phyloP scores from a whole-genome alignment of 2,113 vertebrate species.

The Zeus faber region DNA sequence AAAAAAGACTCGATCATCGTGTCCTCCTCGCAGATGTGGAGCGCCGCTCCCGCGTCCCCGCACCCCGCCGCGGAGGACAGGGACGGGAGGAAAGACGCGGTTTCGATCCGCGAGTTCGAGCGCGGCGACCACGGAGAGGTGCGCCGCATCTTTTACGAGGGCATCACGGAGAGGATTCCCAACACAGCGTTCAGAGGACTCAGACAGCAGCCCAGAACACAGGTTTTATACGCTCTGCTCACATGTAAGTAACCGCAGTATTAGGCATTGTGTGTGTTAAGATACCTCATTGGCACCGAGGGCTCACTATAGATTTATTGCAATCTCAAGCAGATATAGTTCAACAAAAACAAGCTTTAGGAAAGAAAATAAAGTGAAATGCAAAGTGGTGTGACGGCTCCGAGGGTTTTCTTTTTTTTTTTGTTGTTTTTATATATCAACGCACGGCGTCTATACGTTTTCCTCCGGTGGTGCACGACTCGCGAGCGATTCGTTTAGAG shows the following conservation, averaged over 20 bases:
- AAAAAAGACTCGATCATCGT: constrained; percentile 85
- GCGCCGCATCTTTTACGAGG: constrained; percentile 92
- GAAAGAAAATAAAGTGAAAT: no score
- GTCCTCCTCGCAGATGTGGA: constrained; percentile 83
- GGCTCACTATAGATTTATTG: no score
- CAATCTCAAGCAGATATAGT: no score
- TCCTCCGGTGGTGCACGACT: no score
- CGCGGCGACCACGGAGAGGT: constrained; percentile 83
- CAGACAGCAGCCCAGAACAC: constrained; percentile 83
- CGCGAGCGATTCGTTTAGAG: no score
- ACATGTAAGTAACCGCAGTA: constrained; percentile 86
- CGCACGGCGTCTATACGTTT: no score
- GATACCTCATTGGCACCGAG: no score
- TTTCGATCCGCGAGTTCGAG: constrained; percentile 90
- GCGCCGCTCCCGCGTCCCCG: constrained; percentile 70
- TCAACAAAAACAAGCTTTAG: no score
- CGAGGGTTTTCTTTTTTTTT: no score
- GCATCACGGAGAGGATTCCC: constrained; percentile 94
- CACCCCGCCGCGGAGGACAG: constrained; percentile 59
- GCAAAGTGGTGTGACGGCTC: no score
- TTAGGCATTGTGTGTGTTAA: no score
- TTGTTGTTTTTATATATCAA: no score
- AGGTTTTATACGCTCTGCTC: constrained; percentile 85
- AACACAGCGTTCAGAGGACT: constrained; percentile 92
- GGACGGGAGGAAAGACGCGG: constrained; percentile 71